Conservation (phyloP, 2,797 vertebrate species). For the Propithecus perrieri region DNA sequence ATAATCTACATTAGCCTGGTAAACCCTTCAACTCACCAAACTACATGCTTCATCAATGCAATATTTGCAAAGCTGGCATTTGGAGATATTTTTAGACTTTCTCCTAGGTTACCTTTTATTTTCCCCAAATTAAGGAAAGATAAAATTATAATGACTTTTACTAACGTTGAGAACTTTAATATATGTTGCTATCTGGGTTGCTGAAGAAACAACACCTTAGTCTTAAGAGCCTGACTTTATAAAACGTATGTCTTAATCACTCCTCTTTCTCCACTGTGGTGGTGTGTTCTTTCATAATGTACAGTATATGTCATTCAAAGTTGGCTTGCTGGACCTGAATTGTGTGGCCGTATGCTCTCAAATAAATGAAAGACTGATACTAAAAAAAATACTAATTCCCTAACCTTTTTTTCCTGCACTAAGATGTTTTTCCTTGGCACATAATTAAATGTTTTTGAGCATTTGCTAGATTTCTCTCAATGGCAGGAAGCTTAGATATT, state of each 20-base stretch:
- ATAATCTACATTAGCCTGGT: neutral
- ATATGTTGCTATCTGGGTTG: neutral
- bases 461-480: constrained; percentile 37
- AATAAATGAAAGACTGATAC: constrained; percentile 6
- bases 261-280: too few species aligned
- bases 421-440: constrained; percentile 38
- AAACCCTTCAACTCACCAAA: neutral
- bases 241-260: neutral
- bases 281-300: neutral
- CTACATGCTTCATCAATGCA: neutral
- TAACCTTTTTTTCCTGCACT: neutral
- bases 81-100: constrained; percentile 36
- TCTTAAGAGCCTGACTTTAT: constrained; percentile 6
- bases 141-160: neutral
- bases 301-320: neutral
- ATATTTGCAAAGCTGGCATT: neutral
- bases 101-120: neutral
- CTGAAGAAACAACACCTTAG: neutral
- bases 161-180: neutral
- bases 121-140: neutral
- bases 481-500: constrained; percentile 56
- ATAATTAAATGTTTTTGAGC: neutral
- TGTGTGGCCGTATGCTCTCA: neutral
- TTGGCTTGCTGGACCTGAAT: neutral
- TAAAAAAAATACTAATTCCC: neutral